Base-by-base conservation (phyloP, 2,797 vertebrate genomes). In the Dendrocincla fuliginosa region DNA sequence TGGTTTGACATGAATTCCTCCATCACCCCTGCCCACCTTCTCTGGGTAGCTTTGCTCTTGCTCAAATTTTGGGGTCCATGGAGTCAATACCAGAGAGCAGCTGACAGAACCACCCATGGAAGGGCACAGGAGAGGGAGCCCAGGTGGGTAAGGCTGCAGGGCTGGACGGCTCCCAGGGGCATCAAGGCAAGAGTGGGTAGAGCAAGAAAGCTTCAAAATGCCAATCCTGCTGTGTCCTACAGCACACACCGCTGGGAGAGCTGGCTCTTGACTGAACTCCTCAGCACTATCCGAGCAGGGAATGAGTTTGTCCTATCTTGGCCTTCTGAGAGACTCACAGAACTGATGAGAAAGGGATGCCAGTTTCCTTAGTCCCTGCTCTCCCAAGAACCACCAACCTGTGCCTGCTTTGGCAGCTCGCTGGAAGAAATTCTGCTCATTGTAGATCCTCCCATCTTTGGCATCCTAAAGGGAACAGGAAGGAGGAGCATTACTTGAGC, bases 351-450 rank as follows among this genome's bases (percentile, higher is more conserved):
- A 69, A 14, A 35, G 25, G 17, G 41, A 63, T 24, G 37, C 37
- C 41, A 37, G 33, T 14, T 65, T 60, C 86, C 81, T 47, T 7
- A 16, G 23, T 32, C 39, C 76, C 59, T 8, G 4, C 32, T 67
- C 30, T 47, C 25, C 41, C 25, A 15, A 20, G 32, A 30, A 91
- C 81, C 59, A 95, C 91, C 87, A 95, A 98, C 98, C 98, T 97
- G 97, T 97, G 65, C 71, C 64, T 55, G 95, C 94, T 96, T 99
- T 99, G 1, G 99, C 99, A 13, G 99, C 99, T 97, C 99, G 98
- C 96, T 99, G 99, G 57, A 99, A 97, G 70, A 99, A 99, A 97
- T 99, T 99, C 98, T 99, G 99, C 94, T 99, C 99, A 8, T 98
- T 99, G 97, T 99, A 99, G 88, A 99, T 98, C 81, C 97, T 98